Percentiles rank a stretch among this genome's conserved stretches.
Evolutionary conservation across 2,888 invertebrate genomes (phyloP).

Genomic region (Cecidostiba fungosa): DNA sequence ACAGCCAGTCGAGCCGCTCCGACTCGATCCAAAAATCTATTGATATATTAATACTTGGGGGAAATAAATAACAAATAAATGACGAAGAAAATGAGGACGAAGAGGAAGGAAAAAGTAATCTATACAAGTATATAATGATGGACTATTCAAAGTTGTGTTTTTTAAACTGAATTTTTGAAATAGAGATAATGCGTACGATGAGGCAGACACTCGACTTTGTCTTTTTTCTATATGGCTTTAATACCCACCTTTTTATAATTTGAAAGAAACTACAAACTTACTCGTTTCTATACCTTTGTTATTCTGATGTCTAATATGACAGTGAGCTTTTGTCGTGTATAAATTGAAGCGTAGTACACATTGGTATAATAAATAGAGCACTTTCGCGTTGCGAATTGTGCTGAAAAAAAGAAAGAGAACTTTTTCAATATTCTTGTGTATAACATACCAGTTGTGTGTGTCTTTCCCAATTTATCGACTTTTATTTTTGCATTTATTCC

Average conservation of each 20-base stretch:
- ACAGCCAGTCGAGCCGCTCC: slow-evolving; percentile 74
- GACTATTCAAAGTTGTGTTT: slow-evolving; percentile 78
- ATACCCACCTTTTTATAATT: slow-evolving; percentile 51
- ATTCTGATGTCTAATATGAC: slow-evolving; percentile 64
- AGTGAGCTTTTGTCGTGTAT: slow-evolving; percentile 65
- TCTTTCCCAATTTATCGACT: slow-evolving; percentile 15
- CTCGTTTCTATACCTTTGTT: slow-evolving; percentile 63
- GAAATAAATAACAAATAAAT: slow-evolving; percentile 61
- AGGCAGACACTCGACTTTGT: slow-evolving; percentile 72
- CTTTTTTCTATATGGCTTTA: slow-evolving; percentile 67
- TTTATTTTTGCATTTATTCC: neutral
- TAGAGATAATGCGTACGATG: slow-evolving; percentile 77
- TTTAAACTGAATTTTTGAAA: slow-evolving; percentile 78
- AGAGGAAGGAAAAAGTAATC: slow-evolving; percentile 72
- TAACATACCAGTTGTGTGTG: neutral
- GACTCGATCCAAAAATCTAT: slow-evolving; percentile 76
- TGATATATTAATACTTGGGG: slow-evolving; percentile 69
- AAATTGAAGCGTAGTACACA: slow-evolving; percentile 63
- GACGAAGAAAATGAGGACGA: slow-evolving; percentile 72
- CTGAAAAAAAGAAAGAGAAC: slow-evolving; percentile 49
- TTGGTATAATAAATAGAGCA: slow-evolving; percentile 64
- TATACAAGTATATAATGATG: slow-evolving; percentile 75
- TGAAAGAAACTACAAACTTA: slow-evolving; percentile 40
- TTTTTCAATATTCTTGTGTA: neutral
- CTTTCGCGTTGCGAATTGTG: slow-evolving; percentile 55